phyloP scores from a whole-genome alignment of 2,888 invertebrate genomes.

The Lycophotia porphyrea region DNA sequence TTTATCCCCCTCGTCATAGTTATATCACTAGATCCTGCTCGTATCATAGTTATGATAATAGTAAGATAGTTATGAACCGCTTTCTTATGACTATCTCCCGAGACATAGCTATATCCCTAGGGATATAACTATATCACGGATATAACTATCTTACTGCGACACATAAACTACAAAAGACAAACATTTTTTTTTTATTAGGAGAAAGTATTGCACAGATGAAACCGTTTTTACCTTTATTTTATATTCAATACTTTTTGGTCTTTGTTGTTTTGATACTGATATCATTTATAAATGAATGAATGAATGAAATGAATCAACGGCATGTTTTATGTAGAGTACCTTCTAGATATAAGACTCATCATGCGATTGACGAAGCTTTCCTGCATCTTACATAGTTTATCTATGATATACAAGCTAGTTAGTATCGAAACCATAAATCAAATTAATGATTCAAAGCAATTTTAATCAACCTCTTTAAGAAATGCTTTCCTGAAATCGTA shows the following conservation, averaged over 20 bases:
- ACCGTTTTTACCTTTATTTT: constrained; percentile 1
- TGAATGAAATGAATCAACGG: background rate
- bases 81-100: background rate
- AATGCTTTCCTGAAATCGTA: no score
- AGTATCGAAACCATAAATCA: constrained; percentile 11
- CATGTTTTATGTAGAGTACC: background rate
- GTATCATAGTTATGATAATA: background rate
- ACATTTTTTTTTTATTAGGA: constrained; percentile 10
- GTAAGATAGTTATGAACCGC: background rate
- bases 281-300: constrained; percentile 11
- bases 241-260: constrained; percentile 8
- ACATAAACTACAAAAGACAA: constrained; percentile 22
- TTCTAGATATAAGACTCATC: background rate
- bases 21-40: background rate
- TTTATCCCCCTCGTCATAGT: background rate
- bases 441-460: constrained; percentile 32
- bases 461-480: constrained; percentile 30
- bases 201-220: constrained; percentile 29
- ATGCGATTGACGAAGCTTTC: constrained; percentile 15
- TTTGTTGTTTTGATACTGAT: background rate
- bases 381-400: constrained; percentile 9
- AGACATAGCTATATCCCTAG: no score
- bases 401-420: background rate
- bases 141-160: background rate
- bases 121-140: background rate